A percentile compares a stretch with the other conserved stretches of the same genome.
Conservation (phyloP, 2,113 vertebrate species). For the Nyctibius bracteatus region DNA sequence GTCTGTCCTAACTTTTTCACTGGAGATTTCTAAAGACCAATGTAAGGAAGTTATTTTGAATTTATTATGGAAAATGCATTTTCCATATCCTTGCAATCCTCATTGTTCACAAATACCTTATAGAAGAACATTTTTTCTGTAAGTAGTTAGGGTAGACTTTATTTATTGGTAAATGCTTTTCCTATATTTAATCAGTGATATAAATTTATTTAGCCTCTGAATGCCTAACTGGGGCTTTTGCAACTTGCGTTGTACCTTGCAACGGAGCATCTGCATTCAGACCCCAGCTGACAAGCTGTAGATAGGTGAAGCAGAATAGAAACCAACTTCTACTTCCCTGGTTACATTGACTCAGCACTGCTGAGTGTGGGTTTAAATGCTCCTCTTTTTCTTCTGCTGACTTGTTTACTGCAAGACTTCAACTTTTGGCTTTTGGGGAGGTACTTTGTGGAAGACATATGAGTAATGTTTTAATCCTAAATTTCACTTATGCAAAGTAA, state of each 20-base stretch:
- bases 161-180: background rate
- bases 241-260: background rate
- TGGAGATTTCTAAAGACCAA: background rate
- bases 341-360: background rate
- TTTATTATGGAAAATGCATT: background rate
- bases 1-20: background rate
- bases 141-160: background rate
- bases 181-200: background rate
- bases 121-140: background rate
- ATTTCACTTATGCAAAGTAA: background rate
- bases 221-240: background rate
- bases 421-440: background rate
- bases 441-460: background rate
- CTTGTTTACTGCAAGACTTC: background rate
- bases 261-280: background rate
- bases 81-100: background rate
- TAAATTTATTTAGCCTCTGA: background rate
- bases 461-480: background rate
- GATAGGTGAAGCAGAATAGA: background rate
- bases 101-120: fast-evolving
- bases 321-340: background rate
- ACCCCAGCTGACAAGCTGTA: background rate
- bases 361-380: background rate
- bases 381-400: background rate
- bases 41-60: background rate